These are phyloP conservation scores for Onychorhynchus coronatus DNA, from an alignment of 2,113 vertebrate genomes.

Conservation along the genomic window DNA sequence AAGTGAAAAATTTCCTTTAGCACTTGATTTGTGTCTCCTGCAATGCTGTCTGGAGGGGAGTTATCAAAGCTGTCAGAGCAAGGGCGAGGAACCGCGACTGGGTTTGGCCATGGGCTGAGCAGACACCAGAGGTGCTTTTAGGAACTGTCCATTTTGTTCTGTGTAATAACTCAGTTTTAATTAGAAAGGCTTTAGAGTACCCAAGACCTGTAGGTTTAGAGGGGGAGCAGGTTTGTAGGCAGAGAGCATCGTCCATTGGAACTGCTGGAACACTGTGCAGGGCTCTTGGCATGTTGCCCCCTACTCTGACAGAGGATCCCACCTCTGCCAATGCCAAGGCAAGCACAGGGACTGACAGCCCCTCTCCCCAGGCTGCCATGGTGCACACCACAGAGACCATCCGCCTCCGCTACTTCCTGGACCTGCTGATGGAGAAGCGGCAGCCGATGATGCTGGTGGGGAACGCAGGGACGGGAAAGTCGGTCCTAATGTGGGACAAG, in stretches of 20 bases:
- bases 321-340: background rate
- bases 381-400: slow-evolving; percentile 78
- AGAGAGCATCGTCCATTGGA: fast-evolving
- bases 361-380: slow-evolving; percentile 67
- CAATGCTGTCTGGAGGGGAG: background rate
- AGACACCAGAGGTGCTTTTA: background rate
- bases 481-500: slow-evolving; percentile 75
- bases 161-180: background rate
- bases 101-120: background rate
- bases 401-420: slow-evolving; percentile 76
- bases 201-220: background rate
- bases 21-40: background rate
- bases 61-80: background rate
- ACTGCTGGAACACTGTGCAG: background rate
- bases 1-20: background rate
- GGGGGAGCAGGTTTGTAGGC: background rate
- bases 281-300: fast-evolving
- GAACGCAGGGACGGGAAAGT: slow-evolving; percentile 76
- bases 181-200: background rate
- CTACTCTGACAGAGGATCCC: fast-evolving
- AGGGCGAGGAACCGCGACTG: fast-evolving
- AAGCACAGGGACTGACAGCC: background rate
- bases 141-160: background rate
- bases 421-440: slow-evolving; percentile 74
- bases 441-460: slow-evolving; percentile 81